Conservation (phyloP, 2,113 vertebrate genomes). For the Corvus hawaiiensis region DNA sequence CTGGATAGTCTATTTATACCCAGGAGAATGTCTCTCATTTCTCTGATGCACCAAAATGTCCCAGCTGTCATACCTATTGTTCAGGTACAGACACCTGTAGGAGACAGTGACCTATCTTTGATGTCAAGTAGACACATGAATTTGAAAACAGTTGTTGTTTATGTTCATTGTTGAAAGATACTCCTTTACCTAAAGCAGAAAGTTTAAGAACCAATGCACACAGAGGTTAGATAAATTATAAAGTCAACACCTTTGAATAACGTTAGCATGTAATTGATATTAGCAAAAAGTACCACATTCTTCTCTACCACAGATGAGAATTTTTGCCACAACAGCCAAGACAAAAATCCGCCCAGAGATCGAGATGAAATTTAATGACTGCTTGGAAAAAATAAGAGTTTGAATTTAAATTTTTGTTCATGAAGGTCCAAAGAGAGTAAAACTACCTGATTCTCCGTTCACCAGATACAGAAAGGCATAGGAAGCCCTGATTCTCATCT, state of each 20-base stretch:
- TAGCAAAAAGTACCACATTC: background rate
- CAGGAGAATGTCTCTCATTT: background rate
- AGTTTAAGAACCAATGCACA: background rate
- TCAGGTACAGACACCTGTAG: background rate
- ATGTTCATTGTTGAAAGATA: background rate
- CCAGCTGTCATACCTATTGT: background rate
- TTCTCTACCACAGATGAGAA: background rate
- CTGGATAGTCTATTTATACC: background rate
- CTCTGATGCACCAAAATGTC: background rate
- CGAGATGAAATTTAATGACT: background rate
- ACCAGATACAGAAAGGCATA: background rate
- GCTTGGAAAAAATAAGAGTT: background rate
- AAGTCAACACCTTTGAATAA: background rate
- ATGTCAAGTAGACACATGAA: background rate
- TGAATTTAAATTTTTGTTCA: background rate
- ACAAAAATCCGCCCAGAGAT: background rate
- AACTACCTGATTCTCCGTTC: background rate
- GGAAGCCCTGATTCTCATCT: background rate
- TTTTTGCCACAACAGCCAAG: background rate
- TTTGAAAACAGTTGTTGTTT: background rate
- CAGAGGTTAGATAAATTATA: background rate
- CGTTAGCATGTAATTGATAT: background rate
- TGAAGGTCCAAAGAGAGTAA: background rate
- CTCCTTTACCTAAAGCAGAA: background rate
- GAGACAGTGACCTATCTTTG: background rate